Conservation (phyloP, 2,113 vertebrate genomes). For the Chlorodrepanis virens region DNA sequence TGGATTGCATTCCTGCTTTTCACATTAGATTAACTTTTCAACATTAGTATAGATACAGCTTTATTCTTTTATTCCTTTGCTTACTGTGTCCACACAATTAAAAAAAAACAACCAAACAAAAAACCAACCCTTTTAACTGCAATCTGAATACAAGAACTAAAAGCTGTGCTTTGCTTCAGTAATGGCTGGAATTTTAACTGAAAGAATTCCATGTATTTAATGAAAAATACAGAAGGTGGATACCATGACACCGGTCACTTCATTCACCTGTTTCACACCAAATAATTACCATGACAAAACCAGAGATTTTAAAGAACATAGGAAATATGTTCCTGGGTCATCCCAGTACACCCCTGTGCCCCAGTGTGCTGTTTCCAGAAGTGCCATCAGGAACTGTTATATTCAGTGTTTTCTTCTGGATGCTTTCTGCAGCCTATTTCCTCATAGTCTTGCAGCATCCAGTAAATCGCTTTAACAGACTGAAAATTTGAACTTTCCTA, state of each 20-base stretch:
- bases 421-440: not conserved
- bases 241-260: not conserved
- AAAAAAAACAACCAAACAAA: not conserved
- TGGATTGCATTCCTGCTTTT: not conserved
- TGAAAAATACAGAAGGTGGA: not conserved
- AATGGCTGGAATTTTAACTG: not conserved
- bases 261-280: not conserved
- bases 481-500: not conserved
- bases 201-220: not conserved
- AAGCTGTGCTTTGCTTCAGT: not conserved
- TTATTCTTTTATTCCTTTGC: not conserved
- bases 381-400: not conserved
- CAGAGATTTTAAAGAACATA: not conserved
- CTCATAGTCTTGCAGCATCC: not conserved
- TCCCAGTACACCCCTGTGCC: not conserved
- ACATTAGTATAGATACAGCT: not conserved
- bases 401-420: not conserved
- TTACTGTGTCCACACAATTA: not conserved
- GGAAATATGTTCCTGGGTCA: not conserved
- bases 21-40: not conserved
- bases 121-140: not conserved
- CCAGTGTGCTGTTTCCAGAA: not conserved
- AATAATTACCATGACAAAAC: not conserved
- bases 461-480: not conserved
- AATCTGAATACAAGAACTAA: not conserved